Evolutionary conservation across 2,113 vertebrate genomes (phyloP).

Genomic region (Emydura subglobosa): DNA sequence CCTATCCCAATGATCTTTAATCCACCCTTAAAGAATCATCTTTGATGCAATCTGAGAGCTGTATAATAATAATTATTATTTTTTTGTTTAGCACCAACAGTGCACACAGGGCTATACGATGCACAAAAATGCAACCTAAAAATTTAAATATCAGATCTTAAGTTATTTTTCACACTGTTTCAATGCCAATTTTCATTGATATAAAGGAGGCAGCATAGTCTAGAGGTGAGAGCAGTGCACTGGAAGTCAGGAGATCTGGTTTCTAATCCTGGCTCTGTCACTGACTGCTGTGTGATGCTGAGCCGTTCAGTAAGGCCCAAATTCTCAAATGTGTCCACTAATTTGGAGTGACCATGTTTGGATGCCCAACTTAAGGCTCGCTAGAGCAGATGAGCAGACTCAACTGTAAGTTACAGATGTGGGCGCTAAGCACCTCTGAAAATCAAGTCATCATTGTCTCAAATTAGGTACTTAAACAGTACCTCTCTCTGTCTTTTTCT

Average conservation of each 20-base stretch:
- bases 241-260: background rate
- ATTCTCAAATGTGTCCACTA: background rate
- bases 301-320: background rate
- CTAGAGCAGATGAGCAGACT: rapidly evolving
- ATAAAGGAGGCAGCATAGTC: background rate
- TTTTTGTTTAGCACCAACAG: background rate
- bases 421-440: background rate
- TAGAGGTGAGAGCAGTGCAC: background rate
- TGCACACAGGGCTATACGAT: background rate
- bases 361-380: background rate
- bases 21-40: background rate
- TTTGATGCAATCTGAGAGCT: background rate
- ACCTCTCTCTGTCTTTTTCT: background rate
- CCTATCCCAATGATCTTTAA: background rate
- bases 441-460: background rate
- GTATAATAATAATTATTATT: background rate
- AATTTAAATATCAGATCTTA: background rate
- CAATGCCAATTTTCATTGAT: background rate
- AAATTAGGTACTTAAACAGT: background rate
- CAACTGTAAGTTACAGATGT: background rate
- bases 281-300: background rate
- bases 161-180: background rate
- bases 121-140: background rate
- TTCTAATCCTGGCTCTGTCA: rapidly evolving
- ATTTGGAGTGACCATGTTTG: rapidly evolving